Conservation (phyloP, 2,797 vertebrate genomes). For the Rhadinocentrus ornatus region DNA sequence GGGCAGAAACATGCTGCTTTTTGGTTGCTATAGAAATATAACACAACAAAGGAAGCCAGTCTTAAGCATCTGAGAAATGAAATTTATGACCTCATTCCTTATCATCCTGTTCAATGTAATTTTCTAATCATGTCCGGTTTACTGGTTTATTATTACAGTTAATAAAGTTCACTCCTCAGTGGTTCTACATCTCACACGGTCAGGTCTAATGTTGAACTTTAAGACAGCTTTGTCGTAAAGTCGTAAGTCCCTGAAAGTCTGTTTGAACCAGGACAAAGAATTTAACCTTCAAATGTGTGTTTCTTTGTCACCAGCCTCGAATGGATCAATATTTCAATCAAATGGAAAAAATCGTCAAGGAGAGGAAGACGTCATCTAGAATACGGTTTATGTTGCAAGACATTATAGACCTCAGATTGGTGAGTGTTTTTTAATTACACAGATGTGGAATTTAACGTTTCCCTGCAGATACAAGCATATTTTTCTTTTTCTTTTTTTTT, state of each 20-base stretch:
- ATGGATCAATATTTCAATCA: constrained; percentile 99
- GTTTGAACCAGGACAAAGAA: constrained; percentile 6
- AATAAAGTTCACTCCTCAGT: constrained; percentile 16
- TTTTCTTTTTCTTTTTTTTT: too few relatives aligned
- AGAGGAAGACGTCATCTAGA: constrained; percentile 96
- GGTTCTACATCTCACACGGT: constrained; percentile 13
- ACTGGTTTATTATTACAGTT: constrained; percentile 10
- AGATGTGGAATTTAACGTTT: not conserved
- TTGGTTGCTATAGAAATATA: not conserved
- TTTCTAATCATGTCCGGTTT: constrained; percentile 16
- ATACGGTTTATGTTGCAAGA: constrained; percentile 99
- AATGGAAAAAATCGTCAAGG: constrained; percentile 99
- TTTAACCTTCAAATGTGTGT: constrained; percentile 14
- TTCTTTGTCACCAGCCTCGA: constrained; percentile 84
- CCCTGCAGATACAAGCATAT: too few relatives aligned
- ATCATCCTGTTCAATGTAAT: constrained; percentile 32
- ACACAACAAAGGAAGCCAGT: not conserved
- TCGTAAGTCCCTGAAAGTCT: constrained; percentile 22
- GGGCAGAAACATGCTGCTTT: not conserved
- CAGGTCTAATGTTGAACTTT: constrained; percentile 13
- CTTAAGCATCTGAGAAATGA: not conserved
- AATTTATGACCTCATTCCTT: too few relatives aligned
- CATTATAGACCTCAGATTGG: constrained; percentile 94
- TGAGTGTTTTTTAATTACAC: constrained; percentile 74
- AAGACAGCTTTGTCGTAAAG: not conserved